Conservation (phyloP, 2,888 invertebrate species). For the Listrodromus nycthemerus region DNA sequence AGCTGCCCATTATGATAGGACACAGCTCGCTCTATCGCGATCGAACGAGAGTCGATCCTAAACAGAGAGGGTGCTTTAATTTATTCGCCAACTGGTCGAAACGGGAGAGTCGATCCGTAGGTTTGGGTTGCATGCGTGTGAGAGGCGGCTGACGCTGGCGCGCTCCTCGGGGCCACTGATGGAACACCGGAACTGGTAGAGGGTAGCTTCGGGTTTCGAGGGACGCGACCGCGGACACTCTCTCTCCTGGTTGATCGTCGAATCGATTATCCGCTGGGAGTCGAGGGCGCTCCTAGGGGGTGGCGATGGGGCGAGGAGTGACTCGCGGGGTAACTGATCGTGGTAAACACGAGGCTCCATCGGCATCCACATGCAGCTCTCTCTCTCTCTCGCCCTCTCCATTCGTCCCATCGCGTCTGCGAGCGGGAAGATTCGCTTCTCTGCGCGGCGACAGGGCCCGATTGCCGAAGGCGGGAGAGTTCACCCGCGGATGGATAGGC, state of each 20-base stretch:
- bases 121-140: conserved; percentile 15
- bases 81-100: conserved; percentile 58
- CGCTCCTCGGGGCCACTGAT: conserved; percentile 38
- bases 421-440: background rate
- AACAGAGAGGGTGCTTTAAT: conserved; percentile 54
- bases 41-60: conserved; percentile 17
- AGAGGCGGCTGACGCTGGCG: background rate
- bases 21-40: background rate
- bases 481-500: conserved; percentile 50
- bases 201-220: conserved; percentile 57
- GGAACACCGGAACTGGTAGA: conserved; percentile 44
- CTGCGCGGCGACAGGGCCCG: conserved; percentile 13
- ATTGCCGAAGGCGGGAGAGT: conserved; percentile 38
- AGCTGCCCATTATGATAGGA: background rate
- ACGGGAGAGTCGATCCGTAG: conserved; percentile 24
- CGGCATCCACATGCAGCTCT: conserved; percentile 14
- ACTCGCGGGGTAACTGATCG: conserved; percentile 61
- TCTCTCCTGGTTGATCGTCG: conserved; percentile 52
- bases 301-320: conserved; percentile 16
- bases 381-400: too few relatives aligned
- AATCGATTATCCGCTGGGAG: conserved; percentile 64
- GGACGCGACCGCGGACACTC: conserved; percentile 38
- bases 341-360: conserved; percentile 66
- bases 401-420: background rate
- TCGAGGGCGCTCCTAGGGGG: conserved; percentile 41